Evolutionary conservation across 2,797 vertebrate genomes (phyloP).

Genomic region (Hydrocynus forskahlii): DNA sequence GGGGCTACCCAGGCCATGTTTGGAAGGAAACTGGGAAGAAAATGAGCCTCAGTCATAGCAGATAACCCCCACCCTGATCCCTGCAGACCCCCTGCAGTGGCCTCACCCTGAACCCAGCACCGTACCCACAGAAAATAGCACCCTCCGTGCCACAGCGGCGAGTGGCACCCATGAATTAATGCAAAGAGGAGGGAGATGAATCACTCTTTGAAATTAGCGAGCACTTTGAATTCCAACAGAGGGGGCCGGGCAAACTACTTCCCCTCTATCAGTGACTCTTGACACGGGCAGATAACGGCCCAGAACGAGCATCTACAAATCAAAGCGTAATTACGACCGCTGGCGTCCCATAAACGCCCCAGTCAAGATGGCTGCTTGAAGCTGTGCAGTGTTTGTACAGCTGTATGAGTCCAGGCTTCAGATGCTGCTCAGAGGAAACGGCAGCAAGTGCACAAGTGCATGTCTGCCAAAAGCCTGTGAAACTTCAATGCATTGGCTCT

Average conservation of each 20-base stretch:
- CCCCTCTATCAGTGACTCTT: constrained; percentile 71
- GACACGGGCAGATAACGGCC: constrained; percentile 71
- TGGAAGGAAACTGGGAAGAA: constrained; percentile 49
- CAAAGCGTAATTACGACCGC: constrained; percentile 68
- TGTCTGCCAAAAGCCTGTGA: constrained; percentile 51
- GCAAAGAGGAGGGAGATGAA: constrained; percentile 66
- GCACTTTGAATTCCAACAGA: constrained; percentile 70
- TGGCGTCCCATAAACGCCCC: constrained; percentile 60
- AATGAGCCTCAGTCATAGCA: constrained; percentile 51
- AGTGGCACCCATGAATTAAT: constrained; percentile 55
- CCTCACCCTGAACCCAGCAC: constrained; percentile 69
- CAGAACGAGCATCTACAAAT: constrained; percentile 72
- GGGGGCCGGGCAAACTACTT: constrained; percentile 56
- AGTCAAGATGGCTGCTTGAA: constrained; percentile 61
- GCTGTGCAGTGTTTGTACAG: constrained; percentile 65
- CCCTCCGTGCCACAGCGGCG: constrained; percentile 52
- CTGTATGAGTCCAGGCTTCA: constrained; percentile 57
- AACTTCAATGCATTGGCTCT: constrained; percentile 47
- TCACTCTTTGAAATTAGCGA: constrained; percentile 66
- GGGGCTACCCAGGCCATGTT: constrained; percentile 33
- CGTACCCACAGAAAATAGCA: constrained; percentile 56
- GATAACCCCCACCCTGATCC: constrained; percentile 16
- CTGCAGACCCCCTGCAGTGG: constrained; percentile 52
- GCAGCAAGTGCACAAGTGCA: constrained; percentile 54
- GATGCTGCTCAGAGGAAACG: constrained; percentile 51